Base-by-base conservation (phyloP, 2,797 vertebrate species). In the Sitta carolinensis region DNA sequence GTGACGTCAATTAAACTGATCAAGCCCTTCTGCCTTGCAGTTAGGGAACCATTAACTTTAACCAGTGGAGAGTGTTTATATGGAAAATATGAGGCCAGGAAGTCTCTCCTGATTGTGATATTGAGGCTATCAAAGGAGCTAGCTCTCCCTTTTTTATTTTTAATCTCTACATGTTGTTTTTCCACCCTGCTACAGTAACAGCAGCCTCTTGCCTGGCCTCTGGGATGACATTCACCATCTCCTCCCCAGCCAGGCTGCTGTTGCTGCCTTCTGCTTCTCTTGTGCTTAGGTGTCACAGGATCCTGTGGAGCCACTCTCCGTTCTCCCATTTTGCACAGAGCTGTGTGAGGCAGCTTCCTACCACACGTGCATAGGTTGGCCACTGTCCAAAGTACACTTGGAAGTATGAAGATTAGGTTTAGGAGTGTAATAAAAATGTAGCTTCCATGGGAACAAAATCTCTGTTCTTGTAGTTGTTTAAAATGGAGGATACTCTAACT, bases 1-100 rank as follows among this genome's bases (percentile, higher is more conserved):
- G 92, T 98, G 98, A 98, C 98, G 97, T 98, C 98, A 98, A 97
- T 98, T 91, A 97, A 97, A 95, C 92, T 90, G 96, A 96, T 96
- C 94, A 55, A 92, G 96, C 92, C 96, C 97, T 97, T 97, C 92
- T 91, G 92, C 40, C 1, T 91, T 34, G 94, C 84, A 97, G 96
- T 97, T 83, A 88, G 97, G 96, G 97, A 95, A 86, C 93, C 92
- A 95, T 97, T 96, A 98, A 97, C 94, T 96, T 59, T 81, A 97
- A 91, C 94, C 96, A 97, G 94, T 42, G 89, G 80, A 43, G 75
- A 83, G 82, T 98, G 96, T 98, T 98, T 97, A 97, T 98, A 96
- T 97, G 98, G 98, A 98, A 98, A 98, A 98, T 98, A 89, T 97
- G 97, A 98, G 87, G 94, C 91, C 98, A 98, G 98, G 97, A 98